Percentiles rank a stretch among this genome's conserved stretches.
phyloP scores from a whole-genome alignment of 2,113 vertebrate genomes.

The Erinaceus europaeus region DNA sequence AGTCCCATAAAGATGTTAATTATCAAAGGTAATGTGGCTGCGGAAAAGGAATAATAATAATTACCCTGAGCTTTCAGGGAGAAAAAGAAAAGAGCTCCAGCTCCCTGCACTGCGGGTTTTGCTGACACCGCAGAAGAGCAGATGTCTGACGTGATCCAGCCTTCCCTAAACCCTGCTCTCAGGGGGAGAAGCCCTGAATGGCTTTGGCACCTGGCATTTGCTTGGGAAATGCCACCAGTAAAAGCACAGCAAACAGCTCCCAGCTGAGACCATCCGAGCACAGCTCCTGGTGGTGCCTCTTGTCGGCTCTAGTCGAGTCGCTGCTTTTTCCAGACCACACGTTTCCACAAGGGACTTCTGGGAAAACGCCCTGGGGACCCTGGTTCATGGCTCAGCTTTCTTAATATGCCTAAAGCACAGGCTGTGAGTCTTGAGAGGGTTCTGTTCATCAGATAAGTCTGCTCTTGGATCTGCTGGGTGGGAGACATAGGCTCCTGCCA shows the following conservation, averaged over 20 bases:
- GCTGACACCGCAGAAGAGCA: constrained; percentile 22
- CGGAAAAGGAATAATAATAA: constrained; percentile 63
- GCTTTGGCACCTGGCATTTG: constrained; percentile 48
- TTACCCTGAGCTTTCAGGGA: constrained; percentile 48
- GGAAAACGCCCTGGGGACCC: constrained; percentile 18
- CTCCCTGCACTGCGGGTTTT: constrained; percentile 18
- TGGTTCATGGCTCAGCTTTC: constrained; percentile 70
- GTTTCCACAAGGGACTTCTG: constrained; percentile 50
- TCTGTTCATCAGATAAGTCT: constrained; percentile 38
- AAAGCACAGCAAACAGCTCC: constrained; percentile 44
- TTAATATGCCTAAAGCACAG: constrained; percentile 64
- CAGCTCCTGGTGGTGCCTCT: constrained; percentile 73
- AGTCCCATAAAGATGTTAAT: constrained; percentile 47
- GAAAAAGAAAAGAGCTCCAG: constrained; percentile 43
- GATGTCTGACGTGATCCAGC: background rate
- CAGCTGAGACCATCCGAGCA: constrained; percentile 65
- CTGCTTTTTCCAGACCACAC: constrained; percentile 74
- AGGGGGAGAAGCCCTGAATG: background rate
- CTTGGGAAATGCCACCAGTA: background rate
- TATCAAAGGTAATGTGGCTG: constrained; percentile 47
- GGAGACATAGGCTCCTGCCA: background rate
- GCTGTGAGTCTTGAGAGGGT: background rate
- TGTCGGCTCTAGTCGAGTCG: constrained; percentile 68
- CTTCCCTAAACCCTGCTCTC: constrained; percentile 43
- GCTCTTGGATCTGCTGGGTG: background rate